Base-by-base conservation (phyloP, 2,113 vertebrate genomes). In the Microcebus griseorufus region DNA sequence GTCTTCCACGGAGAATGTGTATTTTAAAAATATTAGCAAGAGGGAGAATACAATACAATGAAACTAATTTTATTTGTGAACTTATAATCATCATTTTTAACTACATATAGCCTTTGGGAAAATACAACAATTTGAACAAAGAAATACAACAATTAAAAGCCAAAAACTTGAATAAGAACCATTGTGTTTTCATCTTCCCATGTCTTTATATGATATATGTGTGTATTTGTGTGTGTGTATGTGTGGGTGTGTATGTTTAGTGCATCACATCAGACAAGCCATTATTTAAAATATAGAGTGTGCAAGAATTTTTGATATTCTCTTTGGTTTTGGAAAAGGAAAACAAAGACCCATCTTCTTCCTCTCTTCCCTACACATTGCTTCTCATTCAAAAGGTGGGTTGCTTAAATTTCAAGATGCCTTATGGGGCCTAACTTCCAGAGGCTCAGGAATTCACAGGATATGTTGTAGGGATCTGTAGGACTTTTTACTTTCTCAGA, bases 121-220 rank as follows among this genome's bases (percentile, higher is more conserved):
- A 91, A 78, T 62, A 23, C 0, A 95, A 51, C 73, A 39, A 67
- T n/a, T 16, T 86, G 1, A 1, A 53, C 13, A 87, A 89, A 76
- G 7, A 88, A 96, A 70, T 64, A 76, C 80, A 94, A 70, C 93
- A 88, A 39, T 73, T 72, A 58, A 95, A 93, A 86, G 6, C 79
- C 51, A 34, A 67, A 84, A 93, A 82, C 85, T 23, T 85, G 51
- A 93, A 60, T 5, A 60, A 82, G 25, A 22, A 67, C 4, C 11
- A 23, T 87, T 87, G 13, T 39, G 7, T 70, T 22, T 80, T 29
- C 64, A 27, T 80, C 39, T 92, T 88, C 51, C 62, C 23, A 58
- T 14, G 11, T 91, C 70, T 88, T 93, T 27, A 37, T 60, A 42
- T 60, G 8, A 34, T 75, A 51, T 27, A 53, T 67, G 53, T n/a